phyloP scores from a whole-genome alignment of 2,113 vertebrate species.

The Natator depressus region DNA sequence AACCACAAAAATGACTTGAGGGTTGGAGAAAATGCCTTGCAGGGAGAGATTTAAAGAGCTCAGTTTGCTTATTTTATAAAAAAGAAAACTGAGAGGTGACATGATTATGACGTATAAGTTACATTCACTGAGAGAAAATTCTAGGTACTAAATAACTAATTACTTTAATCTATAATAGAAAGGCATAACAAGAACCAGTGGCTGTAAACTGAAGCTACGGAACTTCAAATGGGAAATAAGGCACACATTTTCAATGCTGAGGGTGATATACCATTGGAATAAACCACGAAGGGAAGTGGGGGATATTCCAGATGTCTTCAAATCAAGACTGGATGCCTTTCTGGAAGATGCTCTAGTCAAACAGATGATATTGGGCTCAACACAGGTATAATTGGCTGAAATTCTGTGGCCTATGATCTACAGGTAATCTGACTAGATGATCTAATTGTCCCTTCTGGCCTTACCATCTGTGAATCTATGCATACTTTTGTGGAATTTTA shows the following conservation, averaged over 20 bases:
- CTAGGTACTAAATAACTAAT: neutral
- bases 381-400: no score
- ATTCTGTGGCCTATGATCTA: no score
- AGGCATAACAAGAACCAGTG: neutral
- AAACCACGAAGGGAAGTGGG: neutral
- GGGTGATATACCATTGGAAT: neutral
- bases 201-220: neutral
- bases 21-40: neutral
- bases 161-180: neutral
- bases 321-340: neutral
- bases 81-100: neutral
- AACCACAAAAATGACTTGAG: neutral
- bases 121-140: neutral
- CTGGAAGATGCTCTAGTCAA: no score
- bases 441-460: no score
- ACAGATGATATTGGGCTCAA: no score
- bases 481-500: no score
- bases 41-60: neutral
- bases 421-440: no score
- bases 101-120: neutral
- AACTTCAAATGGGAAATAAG: neutral
- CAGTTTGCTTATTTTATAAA: fast-evolving
- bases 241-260: neutral
- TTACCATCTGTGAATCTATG: no score
- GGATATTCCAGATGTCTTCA: neutral